Conservation (phyloP, 2,113 vertebrate species). For the Scatophagus argus region DNA sequence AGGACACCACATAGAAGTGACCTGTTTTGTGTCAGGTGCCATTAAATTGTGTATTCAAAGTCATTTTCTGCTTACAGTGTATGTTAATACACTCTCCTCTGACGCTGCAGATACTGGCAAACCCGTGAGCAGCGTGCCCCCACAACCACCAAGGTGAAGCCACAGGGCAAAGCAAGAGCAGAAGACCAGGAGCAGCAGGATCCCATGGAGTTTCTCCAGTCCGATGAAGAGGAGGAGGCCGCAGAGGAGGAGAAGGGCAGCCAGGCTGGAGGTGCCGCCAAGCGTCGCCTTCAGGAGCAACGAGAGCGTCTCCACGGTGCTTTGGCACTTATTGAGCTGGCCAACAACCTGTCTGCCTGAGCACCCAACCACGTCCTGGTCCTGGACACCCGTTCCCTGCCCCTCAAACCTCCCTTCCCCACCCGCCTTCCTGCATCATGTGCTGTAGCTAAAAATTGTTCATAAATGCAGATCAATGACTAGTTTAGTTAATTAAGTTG, state of each 20-base stretch:
- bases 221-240: constrained; percentile 88
- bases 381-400: constrained; percentile 17
- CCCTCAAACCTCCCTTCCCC: constrained; percentile 40
- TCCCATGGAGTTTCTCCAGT: constrained; percentile 93
- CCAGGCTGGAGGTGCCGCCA: constrained; percentile 83
- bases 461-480: constrained; percentile 59
- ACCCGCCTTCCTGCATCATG: constrained; percentile 65
- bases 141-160: constrained; percentile 87
- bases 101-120: constrained; percentile 90
- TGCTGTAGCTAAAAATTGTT: constrained; percentile 67
- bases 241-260: constrained; percentile 80
- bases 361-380: constrained; percentile 75
- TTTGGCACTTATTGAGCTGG: constrained; percentile 96
- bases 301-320: constrained; percentile 96
- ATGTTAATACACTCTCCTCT: neutral
- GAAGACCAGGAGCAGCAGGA: constrained; percentile 97
- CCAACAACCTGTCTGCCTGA: constrained; percentile 93
- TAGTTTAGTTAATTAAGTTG: constrained; percentile 63
- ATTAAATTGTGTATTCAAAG: neutral
- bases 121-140: constrained; percentile 92
- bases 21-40: neutral
- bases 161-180: constrained; percentile 82
- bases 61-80: neutral
- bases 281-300: constrained; percentile 92
- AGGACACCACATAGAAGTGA: neutral